Conservation (phyloP, 2,888 invertebrate species). For the Melanargia galathea region DNA sequence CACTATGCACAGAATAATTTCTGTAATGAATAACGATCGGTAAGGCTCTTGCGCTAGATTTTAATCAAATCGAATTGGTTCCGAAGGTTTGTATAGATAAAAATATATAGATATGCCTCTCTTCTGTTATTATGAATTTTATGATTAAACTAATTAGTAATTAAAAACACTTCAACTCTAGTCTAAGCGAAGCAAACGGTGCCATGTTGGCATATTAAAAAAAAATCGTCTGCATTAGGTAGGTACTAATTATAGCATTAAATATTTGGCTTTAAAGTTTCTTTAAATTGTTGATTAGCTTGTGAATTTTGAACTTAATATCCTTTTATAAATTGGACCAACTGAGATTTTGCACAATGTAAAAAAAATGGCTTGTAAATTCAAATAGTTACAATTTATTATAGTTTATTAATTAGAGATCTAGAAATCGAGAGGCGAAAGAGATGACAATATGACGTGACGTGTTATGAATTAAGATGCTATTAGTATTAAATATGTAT, state of each 20-base stretch:
- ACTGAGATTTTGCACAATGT: not conserved
- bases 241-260: not conserved
- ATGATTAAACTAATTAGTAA: not conserved
- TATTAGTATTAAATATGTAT: not conserved
- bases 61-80: too few species aligned
- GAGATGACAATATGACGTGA: not conserved
- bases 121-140: not conserved
- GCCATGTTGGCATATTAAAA: not conserved
- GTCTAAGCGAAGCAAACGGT: not conserved
- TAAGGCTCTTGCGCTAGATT: too few species aligned
- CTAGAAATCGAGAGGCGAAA: not conserved
- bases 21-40: too few species aligned
- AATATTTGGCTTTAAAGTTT: not conserved
- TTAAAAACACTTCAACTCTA: not conserved
- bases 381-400: not conserved
- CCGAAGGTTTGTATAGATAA: too few species aligned
- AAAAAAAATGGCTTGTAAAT: not conserved
- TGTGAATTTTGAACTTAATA: not conserved
- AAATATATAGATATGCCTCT: too few species aligned
- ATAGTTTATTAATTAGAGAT: not conserved
- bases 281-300: not conserved
- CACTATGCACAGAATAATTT: too few species aligned
- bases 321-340: conserved; percentile 3
- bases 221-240: not conserved
- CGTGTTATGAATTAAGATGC: not conserved